Evolutionary conservation across 2,888 invertebrate species (phyloP), one percentile per base, ranked within the genome.

Genomic region (Drosophila pegasa): DNA sequence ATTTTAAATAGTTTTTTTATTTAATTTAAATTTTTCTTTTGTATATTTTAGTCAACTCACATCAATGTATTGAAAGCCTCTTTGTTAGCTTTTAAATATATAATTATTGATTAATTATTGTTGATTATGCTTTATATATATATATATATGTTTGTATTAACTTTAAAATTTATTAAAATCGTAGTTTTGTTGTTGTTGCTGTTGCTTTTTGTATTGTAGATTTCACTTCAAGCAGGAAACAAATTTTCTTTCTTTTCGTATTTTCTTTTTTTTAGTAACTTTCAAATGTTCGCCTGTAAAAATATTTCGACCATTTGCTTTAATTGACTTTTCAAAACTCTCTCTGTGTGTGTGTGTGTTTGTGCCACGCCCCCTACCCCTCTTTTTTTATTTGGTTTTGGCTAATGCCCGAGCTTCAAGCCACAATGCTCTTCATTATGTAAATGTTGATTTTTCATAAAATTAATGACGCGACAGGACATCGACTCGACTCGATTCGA

Each of bases 21-120:
- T 63, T 63, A 73, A 52, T 71, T 68, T 75, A 55, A 66, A 60
- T 73, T 67, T 68, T 66, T 69, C 61, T 71, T 57, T 64, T 57
- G 69, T 67, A 73, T 66, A 52, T 65, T 77, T 59, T 54, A 68
- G 56, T 78, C 68, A 70, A 71, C 66, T 82, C 73, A 81, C 79
- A 73, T 82, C 70, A 62, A 75, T 64, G 50, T 71, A 52, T 47
- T 86, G 84, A 83, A 87, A 87, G 84, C 84, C 84, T 85, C 82
- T 82, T 80, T 51, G 18, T 61, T 38, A 45, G 38, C 57, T 75
- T 71, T 38, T 60, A 22, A 52, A 33, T 64, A 29, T 63, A 51
- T 14, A 57, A 22, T 56, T 50, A 60, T 63, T 63, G 45, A 56
- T 41, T 63, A 64, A 58, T 57, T 69, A 55, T 58, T 31, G 18